These are phyloP conservation scores for Ennomos quercinarius DNA, from an alignment of 2,888 invertebrate genomes.

Conservation along the genomic window DNA sequence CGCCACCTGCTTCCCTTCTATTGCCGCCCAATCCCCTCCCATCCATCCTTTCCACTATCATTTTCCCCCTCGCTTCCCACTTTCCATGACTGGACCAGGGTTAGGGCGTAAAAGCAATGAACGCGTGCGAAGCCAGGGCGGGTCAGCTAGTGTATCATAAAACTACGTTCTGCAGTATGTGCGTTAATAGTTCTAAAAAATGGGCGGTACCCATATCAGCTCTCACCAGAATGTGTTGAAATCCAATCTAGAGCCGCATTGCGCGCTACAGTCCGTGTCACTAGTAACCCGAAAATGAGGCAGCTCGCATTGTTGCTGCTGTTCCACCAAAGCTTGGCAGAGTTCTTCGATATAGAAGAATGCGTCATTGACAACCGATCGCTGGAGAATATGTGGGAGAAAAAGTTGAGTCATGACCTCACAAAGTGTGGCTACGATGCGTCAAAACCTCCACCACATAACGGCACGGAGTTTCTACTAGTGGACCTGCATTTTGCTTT, in stretches of 20 bases:
- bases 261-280: not conserved
- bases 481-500: conserved; percentile 44
- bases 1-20: too few species aligned
- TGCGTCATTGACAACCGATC: conserved; percentile 33
- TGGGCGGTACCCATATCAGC: too few species aligned
- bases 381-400: conserved; percentile 41
- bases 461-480: conserved; percentile 19
- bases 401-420: conserved; percentile 38
- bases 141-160: too few species aligned
- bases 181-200: too few species aligned
- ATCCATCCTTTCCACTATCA: too few species aligned
- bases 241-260: not conserved
- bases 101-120: too few species aligned
- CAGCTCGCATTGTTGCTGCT: conserved; percentile 22
- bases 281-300: conserved; percentile 24
- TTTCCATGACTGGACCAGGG: too few species aligned
- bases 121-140: too few species aligned
- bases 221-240: not conserved
- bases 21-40: too few species aligned
- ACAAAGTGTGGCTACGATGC: conserved; percentile 11
- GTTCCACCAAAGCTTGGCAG: conserved; percentile 12
- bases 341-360: conserved; percentile 12
- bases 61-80: too few species aligned
- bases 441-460: conserved; percentile 11
- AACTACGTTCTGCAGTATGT: too few species aligned